Evolutionary conservation across 2,113 vertebrate species (phyloP).

Genomic region (Xerus inauris): DNA sequence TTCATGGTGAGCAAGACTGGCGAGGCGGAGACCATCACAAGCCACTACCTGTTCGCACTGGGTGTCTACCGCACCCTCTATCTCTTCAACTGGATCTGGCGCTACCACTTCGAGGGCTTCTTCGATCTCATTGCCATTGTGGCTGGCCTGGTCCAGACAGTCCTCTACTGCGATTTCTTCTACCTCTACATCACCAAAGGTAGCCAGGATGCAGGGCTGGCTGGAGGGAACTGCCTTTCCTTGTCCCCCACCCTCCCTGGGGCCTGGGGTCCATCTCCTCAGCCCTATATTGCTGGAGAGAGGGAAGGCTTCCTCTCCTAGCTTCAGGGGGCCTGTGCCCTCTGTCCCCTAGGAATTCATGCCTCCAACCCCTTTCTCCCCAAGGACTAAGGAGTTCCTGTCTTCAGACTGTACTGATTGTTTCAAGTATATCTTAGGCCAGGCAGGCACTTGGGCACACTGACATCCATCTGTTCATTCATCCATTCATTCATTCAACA

Average conservation of each 20-base stretch:
- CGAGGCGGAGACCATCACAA: constrained; percentile 87
- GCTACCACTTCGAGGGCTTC: constrained; percentile 86
- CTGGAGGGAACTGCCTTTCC: neutral
- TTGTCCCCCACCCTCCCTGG: neutral
- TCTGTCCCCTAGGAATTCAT: neutral
- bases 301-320: neutral
- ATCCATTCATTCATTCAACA: neutral
- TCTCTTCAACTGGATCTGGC: constrained; percentile 87
- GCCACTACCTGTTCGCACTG: constrained; percentile 86
- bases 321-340: neutral
- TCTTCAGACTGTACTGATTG: neutral
- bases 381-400: neutral
- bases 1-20: constrained; percentile 88
- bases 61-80: constrained; percentile 86
- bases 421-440: neutral
- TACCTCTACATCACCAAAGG: constrained; percentile 89
- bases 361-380: neutral
- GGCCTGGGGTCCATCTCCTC: neutral
- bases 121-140: constrained; percentile 87
- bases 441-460: neutral
- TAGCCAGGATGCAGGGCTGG: neutral
- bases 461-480: neutral
- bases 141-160: constrained; percentile 86
- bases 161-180: constrained; percentile 88
- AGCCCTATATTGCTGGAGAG: neutral